phyloP scores from a whole-genome alignment of 1,140 invertebrate genomes.

The Coenobita brevimanus region DNA sequence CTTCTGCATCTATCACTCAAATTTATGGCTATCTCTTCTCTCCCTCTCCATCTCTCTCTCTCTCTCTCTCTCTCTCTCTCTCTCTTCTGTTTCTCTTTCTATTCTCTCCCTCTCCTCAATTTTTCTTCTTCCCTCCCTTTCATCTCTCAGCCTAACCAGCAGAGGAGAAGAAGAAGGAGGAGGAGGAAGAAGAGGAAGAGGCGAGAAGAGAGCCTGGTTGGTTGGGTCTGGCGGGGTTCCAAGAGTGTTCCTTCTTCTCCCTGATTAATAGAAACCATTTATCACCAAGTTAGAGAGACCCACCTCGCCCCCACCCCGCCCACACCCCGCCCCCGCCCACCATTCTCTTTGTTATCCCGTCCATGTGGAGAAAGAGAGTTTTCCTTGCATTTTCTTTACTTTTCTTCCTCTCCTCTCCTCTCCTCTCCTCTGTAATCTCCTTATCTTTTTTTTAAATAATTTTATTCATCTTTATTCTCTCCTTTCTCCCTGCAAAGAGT shows the following conservation, averaged over 20 bases:
- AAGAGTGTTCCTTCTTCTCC: conserved; percentile 23
- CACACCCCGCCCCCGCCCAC: too few relatives aligned
- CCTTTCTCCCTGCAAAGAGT: not conserved
- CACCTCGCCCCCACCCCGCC: not conserved
- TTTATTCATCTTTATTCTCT: not conserved
- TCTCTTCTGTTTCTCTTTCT: conserved; percentile 23
- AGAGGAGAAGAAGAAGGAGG: too few relatives aligned
- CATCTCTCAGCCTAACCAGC: too few relatives aligned
- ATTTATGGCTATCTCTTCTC: not conserved
- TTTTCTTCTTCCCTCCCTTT: not conserved
- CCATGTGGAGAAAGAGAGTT: too few relatives aligned
- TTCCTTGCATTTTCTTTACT: too few relatives aligned
- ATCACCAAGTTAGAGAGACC: conserved; percentile 40
- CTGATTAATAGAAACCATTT: conserved; percentile 52
- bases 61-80: conserved; percentile 19
- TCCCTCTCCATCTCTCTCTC: conserved; percentile 26
- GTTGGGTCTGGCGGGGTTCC: too few relatives aligned
- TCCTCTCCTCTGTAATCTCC: too few relatives aligned
- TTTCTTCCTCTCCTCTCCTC: too few relatives aligned
- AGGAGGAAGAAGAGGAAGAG: too few relatives aligned
- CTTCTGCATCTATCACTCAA: not conserved
- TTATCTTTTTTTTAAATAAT: not conserved
- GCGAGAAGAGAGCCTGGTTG: too few relatives aligned
- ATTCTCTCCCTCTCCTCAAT: not conserved
- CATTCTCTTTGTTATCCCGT: too few relatives aligned